Evolutionary conservation across 2,113 vertebrate species (phyloP).

Genomic region (Coturnix japonica): DNA sequence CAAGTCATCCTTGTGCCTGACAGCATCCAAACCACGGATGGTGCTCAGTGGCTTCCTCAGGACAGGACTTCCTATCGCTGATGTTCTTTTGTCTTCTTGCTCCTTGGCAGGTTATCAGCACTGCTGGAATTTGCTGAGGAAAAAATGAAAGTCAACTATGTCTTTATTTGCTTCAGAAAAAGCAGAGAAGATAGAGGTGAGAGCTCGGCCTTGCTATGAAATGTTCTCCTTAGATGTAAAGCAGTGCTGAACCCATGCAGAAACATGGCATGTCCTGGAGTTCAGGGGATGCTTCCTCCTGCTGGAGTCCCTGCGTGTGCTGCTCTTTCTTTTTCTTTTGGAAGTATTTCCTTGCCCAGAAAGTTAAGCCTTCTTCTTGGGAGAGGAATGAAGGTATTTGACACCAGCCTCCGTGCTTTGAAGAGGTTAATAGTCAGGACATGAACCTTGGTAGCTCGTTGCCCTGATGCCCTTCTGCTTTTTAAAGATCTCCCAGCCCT

Average conservation of each 20-base stretch:
- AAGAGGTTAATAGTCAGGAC: background rate
- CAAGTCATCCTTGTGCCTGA: background rate
- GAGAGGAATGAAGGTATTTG: background rate
- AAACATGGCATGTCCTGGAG: background rate
- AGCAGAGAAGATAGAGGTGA: slow-evolving; percentile 95
- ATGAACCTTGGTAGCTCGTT: background rate
- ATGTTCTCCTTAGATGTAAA: background rate
- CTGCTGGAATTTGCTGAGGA: slow-evolving; percentile 96
- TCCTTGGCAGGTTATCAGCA: slow-evolving; percentile 86
- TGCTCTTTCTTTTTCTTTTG: background rate
- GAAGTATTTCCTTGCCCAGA: background rate
- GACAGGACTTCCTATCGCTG: slow-evolving; percentile 42
- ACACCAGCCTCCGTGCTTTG: background rate
- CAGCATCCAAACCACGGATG: slow-evolving; percentile 10
- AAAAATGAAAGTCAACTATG: slow-evolving; percentile 92
- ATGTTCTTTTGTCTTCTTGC: slow-evolving; percentile 20
- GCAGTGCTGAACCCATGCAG: fast-evolving
- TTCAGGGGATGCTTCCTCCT: fast-evolving
- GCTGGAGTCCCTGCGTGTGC: fast-evolving
- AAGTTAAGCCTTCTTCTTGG: background rate
- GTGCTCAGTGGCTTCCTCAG: slow-evolving; percentile 36
- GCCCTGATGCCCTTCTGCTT: background rate
- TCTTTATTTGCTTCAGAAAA: slow-evolving; percentile 97
- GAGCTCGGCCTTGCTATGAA: fast-evolving
- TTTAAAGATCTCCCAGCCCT: background rate